phyloP scores from a whole-genome alignment of 2,113 vertebrate genomes.

The Charina bottae region DNA sequence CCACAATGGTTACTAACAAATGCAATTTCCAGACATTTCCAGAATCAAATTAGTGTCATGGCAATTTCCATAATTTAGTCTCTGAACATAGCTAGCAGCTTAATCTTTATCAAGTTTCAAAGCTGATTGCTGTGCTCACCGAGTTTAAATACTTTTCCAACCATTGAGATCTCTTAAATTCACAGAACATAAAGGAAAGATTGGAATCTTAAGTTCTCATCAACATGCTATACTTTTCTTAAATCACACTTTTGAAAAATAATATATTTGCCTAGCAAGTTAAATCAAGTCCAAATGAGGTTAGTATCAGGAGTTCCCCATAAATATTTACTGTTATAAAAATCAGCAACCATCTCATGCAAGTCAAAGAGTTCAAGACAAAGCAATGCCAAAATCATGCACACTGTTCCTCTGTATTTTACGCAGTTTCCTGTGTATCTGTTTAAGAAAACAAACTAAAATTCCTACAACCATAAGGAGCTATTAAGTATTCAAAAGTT shows the following conservation, averaged over 20 bases:
- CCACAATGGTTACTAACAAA: not conserved
- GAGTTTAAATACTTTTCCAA: not conserved
- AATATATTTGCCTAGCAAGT: not conserved
- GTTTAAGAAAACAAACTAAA: constrained; percentile 36
- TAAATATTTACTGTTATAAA: not conserved
- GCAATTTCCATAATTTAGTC: not conserved
- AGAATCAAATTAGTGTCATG: not conserved
- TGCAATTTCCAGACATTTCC: not conserved
- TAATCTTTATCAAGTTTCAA: not conserved
- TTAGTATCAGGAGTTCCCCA: not conserved
- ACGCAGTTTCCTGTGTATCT: constrained; percentile 30
- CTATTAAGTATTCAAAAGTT: not conserved
- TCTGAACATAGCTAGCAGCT: not conserved
- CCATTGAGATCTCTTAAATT: not conserved
- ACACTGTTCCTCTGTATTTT: constrained; percentile 15
- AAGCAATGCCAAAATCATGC: not conserved
- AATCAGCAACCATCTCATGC: constrained; percentile 14
- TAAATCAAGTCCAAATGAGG: not conserved
- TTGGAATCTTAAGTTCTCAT: not conserved
- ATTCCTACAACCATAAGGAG: not conserved
- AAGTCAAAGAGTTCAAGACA: constrained; percentile 31
- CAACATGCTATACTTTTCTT: not conserved
- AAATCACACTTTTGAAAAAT: not conserved
- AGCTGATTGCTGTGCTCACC: not conserved
- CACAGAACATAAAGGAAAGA: not conserved